phyloP scores from a whole-genome alignment of 2,113 vertebrate species.

The Rhinoderma darwinii region DNA sequence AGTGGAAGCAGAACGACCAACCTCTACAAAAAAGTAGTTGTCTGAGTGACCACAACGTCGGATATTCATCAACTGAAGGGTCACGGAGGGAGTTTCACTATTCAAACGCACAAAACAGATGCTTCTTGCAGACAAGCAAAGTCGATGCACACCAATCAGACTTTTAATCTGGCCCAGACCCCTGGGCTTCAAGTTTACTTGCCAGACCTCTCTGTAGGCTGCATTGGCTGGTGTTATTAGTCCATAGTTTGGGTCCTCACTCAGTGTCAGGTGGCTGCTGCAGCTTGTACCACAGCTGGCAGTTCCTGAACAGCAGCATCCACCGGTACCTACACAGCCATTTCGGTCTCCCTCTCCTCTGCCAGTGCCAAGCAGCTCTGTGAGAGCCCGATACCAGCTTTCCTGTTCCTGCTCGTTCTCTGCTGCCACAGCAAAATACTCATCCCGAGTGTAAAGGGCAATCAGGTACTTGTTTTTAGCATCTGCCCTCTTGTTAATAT shows the following conservation, averaged over 20 bases:
- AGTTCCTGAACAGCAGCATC: constrained; percentile 39
- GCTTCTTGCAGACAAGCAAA: constrained; percentile 91
- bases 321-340: constrained; percentile 66
- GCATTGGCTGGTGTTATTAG: constrained; percentile 80
- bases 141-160: constrained; percentile 89
- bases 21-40: constrained; percentile 98
- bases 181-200: constrained; percentile 92
- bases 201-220: constrained; percentile 94
- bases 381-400: constrained; percentile 88
- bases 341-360: constrained; percentile 68
- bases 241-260: constrained; percentile 85
- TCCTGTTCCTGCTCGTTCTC: constrained; percentile 95
- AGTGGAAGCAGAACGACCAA: constrained; percentile 91
- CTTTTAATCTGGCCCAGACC: constrained; percentile 91
- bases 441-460: constrained; percentile 96
- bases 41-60: constrained; percentile 97
- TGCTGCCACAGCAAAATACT: constrained; percentile 95
- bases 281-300: constrained; percentile 75
- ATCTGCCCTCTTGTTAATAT: constrained; percentile 95
- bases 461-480: constrained; percentile 96
- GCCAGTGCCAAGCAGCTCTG: constrained; percentile 85
- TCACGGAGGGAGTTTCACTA: constrained; percentile 88
- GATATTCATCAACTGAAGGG: constrained; percentile 96
- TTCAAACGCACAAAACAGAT: constrained; percentile 94
- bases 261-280: constrained; percentile 66